A percentile compares a stretch with the other conserved stretches of the same genome.
phyloP scores from a whole-genome alignment of 2,888 invertebrate species.

The Mechanitis mazaeus region DNA sequence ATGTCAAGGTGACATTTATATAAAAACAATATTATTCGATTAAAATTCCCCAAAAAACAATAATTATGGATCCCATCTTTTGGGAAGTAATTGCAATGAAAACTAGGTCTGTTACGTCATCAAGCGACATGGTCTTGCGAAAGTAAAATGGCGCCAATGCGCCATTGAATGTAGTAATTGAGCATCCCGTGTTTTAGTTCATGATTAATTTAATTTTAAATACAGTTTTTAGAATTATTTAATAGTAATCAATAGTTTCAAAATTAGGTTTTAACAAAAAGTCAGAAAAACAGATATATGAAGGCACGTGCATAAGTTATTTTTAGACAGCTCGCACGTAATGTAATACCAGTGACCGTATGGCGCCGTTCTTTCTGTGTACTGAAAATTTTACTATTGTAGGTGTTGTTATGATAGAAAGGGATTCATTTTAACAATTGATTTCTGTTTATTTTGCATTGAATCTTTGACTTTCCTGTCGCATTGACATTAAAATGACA shows the following conservation, averaged over 20 bases:
- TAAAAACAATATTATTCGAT: conserved; percentile 62
- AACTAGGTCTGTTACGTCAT: conserved; percentile 68
- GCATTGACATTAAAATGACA: conserved; percentile 68
- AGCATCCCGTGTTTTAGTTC: conserved; percentile 22
- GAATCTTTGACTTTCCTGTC: conserved; percentile 44
- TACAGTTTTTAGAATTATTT: conserved; percentile 17
- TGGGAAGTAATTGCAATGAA: conserved; percentile 34
- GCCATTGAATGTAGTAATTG: conserved; percentile 28
- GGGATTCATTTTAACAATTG: background rate
- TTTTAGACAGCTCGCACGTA: conserved; percentile 48
- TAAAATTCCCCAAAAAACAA: conserved; percentile 42
- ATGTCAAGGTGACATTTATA: conserved; percentile 75
- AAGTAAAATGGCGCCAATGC: conserved; percentile 74
- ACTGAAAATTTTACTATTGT: background rate
- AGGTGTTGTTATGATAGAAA: background rate
- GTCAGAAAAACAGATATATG: conserved; percentile 21
- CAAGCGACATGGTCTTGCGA: conserved; percentile 49
- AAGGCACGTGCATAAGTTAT: conserved; percentile 66
- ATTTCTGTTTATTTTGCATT: conserved; percentile 25
- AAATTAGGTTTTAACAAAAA: conserved; percentile 3
- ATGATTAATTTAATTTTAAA: conserved; percentile 17
- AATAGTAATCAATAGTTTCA: background rate
- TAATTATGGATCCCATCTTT: conserved; percentile 29
- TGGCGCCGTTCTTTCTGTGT: background rate
- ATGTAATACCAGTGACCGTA: background rate